phyloP scores from a whole-genome alignment of 2,797 vertebrate genomes.

The Parotocinclus haroldoi region DNA sequence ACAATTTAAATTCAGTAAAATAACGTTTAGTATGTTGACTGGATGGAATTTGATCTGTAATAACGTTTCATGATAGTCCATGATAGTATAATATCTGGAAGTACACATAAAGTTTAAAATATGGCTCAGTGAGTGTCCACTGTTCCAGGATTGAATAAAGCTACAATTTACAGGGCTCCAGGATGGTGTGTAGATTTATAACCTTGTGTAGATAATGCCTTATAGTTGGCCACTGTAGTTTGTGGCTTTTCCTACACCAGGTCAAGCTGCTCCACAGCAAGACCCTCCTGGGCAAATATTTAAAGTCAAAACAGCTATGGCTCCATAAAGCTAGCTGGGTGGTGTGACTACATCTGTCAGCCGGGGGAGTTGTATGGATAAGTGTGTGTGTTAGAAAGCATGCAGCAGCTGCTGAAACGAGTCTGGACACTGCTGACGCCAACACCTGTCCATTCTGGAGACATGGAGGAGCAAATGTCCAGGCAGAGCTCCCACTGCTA shows the following conservation, averaged over 20 bases:
- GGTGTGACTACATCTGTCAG: constrained; percentile 74
- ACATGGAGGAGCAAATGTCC: constrained; percentile 74
- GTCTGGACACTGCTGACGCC: constrained; percentile 74
- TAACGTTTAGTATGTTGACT: too few species aligned
- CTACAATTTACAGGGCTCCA: constrained; percentile 23
- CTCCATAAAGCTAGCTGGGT: constrained; percentile 72
- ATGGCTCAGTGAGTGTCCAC: too few species aligned
- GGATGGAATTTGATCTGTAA: too few species aligned
- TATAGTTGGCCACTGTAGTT: constrained; percentile 1
- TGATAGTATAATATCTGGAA: too few species aligned
- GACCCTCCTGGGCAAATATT: constrained; percentile 78
- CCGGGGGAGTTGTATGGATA: constrained; percentile 50
- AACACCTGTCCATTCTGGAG: constrained; percentile 77
- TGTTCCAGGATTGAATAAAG: not conserved
- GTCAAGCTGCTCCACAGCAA: constrained; percentile 50
- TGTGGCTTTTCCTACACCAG: constrained; percentile 4
- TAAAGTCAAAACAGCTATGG: constrained; percentile 76
- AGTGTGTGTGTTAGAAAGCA: constrained; percentile 50
- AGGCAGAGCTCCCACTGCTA: constrained; percentile 48
- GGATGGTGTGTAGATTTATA: not conserved
- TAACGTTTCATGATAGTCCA: too few species aligned
- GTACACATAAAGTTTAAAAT: too few species aligned
- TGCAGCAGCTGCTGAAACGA: constrained; percentile 72
- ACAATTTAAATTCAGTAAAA: too few species aligned
- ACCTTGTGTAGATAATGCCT: not conserved